Conservation (phyloP, 1,140 invertebrate genomes). For the Bombus breviceps region DNA sequence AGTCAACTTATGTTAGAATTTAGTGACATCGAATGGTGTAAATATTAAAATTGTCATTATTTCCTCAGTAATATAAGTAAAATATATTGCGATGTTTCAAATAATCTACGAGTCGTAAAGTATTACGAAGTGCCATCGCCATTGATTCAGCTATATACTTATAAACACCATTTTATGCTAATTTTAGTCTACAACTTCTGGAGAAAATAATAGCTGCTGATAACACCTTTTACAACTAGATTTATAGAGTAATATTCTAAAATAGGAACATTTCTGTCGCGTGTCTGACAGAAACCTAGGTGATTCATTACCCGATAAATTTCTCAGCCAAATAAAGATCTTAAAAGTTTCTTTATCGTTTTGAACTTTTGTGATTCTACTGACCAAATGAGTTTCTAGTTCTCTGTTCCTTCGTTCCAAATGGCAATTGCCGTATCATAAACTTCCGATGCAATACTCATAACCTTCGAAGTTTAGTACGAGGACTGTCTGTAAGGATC, state of each 20-base stretch:
- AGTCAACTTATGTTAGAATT: background rate
- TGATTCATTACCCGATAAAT: background rate
- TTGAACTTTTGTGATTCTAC: background rate
- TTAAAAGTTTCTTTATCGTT: conserved; percentile 13
- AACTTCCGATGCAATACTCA: background rate
- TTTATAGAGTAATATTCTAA: background rate
- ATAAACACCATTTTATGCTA: too few species aligned
- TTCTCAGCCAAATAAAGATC: background rate
- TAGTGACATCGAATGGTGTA: background rate
- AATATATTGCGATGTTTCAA: too few species aligned
- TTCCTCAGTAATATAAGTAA: too few species aligned
- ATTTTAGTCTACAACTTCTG: too few species aligned
- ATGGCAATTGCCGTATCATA: conserved; percentile 8
- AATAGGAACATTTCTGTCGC: background rate
- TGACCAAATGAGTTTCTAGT: background rate
- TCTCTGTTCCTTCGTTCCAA: background rate
- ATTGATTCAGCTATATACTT: too few species aligned
- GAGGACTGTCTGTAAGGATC: background rate
- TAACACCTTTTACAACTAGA: too few species aligned
- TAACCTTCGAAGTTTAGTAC: background rate
- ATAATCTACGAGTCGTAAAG: too few species aligned
- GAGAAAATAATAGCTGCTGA: too few species aligned
- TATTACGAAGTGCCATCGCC: too few species aligned
- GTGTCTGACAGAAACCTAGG: background rate
- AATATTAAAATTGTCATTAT: too few species aligned